These are phyloP conservation scores for Ophion ventricosus DNA, from an alignment of 2,888 invertebrate species.

Conservation along the genomic window DNA sequence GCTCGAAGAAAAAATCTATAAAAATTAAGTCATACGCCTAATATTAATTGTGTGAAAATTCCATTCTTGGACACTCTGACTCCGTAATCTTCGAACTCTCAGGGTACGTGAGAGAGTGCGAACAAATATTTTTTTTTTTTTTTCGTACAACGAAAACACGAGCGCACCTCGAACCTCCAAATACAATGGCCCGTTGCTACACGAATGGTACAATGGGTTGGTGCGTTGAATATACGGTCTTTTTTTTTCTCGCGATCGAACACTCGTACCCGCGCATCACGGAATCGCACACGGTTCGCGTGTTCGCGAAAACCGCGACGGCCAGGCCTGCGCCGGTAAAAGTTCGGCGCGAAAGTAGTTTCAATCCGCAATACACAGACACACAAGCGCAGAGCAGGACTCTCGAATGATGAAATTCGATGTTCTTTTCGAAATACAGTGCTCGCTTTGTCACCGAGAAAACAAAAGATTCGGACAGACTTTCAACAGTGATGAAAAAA, in stretches of 20 bases:
- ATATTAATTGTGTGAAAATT: no score
- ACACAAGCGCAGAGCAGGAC: not conserved
- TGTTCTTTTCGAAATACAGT: constrained; percentile 40
- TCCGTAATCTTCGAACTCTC: no score
- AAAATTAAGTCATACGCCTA: no score
- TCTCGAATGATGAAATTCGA: constrained; percentile 19
- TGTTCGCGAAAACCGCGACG: constrained; percentile 19
- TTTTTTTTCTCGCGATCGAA: constrained; percentile 11
- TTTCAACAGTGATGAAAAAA: constrained; percentile 2
- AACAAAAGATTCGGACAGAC: constrained; percentile 11
- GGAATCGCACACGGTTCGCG: constrained; percentile 46
- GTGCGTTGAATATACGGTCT: not conserved
- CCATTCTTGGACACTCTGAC: no score
- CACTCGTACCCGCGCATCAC: constrained; percentile 31
- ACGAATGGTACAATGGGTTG: not conserved
- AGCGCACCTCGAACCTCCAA: not conserved
- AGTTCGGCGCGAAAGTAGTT: constrained; percentile 56
- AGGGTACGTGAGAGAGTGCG: not conserved
- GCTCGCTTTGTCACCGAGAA: constrained; percentile 9
- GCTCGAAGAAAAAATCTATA: no score
- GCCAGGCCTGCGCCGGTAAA: not conserved
- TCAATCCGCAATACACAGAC: constrained; percentile 20
- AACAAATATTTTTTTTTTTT: not conserved
- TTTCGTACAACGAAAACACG: not conserved
- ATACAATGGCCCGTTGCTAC: not conserved